Percentiles rank a stretch among this genome's conserved stretches.
phyloP scores from a whole-genome alignment of 23 tunicate species.

The Styela clava region DNA sequence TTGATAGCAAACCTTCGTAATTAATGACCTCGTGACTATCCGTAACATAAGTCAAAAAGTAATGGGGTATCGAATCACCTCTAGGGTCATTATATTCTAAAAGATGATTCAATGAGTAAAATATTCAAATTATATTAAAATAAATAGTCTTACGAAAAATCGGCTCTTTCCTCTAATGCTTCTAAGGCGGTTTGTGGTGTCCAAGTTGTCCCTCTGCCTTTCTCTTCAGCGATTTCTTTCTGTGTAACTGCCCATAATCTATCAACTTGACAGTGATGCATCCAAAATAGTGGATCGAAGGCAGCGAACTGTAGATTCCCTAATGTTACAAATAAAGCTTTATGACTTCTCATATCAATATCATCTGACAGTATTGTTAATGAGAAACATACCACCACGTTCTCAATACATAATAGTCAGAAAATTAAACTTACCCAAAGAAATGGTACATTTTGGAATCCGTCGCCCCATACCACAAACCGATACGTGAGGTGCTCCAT shows the following conservation, averaged over 20 bases:
- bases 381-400: too few species aligned
- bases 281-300: constrained; percentile 24
- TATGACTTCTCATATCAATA: too few species aligned
- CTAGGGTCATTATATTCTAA: too few species aligned
- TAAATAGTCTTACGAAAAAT: constrained; percentile 23
- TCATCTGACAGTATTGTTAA: too few species aligned
- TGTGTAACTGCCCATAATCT: constrained; percentile 24
- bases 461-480: constrained; percentile 9
- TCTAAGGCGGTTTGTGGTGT: constrained; percentile 22
- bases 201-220: constrained; percentile 12
- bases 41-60: too few species aligned
- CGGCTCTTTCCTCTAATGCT: constrained; percentile 10
- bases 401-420: too few species aligned
- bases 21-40: too few species aligned
- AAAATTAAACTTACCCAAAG: constrained; percentile 24
- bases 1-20: too few species aligned
- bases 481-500: constrained; percentile 29
- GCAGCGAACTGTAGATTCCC: constrained; percentile 19
- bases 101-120: too few species aligned
- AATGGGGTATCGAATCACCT: too few species aligned
- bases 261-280: constrained; percentile 20
- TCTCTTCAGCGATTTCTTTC: background rate
- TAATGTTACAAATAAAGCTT: background rate
- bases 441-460: background rate
- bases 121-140: too few species aligned